Evolutionary conservation across 2,113 vertebrate species (phyloP), one percentile per base, ranked within the genome.

Genomic region (Petrocephalus zakoni): DNA sequence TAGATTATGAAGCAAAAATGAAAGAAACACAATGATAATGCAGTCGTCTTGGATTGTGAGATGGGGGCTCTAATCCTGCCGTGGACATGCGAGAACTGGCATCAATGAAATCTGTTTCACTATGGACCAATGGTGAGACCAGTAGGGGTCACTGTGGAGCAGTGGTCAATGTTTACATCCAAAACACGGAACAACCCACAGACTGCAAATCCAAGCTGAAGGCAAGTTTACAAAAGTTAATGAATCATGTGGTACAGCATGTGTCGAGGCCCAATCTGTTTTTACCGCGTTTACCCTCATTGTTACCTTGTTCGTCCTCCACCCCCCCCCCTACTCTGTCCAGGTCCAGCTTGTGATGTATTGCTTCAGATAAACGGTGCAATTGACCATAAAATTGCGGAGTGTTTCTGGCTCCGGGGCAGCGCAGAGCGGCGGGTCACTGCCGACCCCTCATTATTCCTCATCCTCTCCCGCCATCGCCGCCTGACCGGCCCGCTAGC

Each of bases 381-480:
- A 99, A 99, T 98, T 97, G 97, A 98, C 97, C 97, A 94, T 98
- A 98, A 99, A 99, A 98, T 99, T 98, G 96, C 95, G 94, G 91
- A 88, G 93, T 95, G 93, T 97, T 95, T 96, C 96, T 96, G 97
- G 95, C 95, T 22, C 86, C 13, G 86, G 29, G 34, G 94, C 94
- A 94, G 94, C 91, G 92, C 94, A 92, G 92, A 90, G 92, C 93
- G 95, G 93, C 92, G 95, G 94, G 95, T 96, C 96, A 96, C 94
- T 93, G 95, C 91, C 94, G 94, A 95, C 94, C 94, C 90, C 93
- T 96, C 97, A 96, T 96, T 95, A 94, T 89, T 92, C 94, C 93
- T 92, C 85, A 82, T 37, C 90, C 93, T 91, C 87, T 91, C 87
- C 93, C 90, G 93, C 95, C 93, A 90, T 93, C 93, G 91, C 93